Percentiles rank a stretch among this genome's conserved stretches.
phyloP scores from a whole-genome alignment of 2,888 invertebrate genomes.

The Brenthis hecate region DNA sequence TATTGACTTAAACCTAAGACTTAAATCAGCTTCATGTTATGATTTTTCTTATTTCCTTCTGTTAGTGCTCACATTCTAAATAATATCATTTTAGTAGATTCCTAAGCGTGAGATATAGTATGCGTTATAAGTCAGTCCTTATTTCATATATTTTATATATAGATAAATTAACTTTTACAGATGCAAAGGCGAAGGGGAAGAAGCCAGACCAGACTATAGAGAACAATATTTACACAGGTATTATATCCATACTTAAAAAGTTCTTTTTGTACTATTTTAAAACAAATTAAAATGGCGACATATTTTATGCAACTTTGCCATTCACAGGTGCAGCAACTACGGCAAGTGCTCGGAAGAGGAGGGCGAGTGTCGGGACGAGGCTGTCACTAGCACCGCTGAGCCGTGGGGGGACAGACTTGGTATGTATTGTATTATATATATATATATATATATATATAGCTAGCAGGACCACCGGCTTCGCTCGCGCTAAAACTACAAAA shows the following conservation, averaged over 20 bases:
- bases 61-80: no score
- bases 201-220: constrained; percentile 53
- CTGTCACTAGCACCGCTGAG: constrained; percentile 61
- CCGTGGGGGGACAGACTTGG: constrained; percentile 70
- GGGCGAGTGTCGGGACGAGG: constrained; percentile 47
- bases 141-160: no score
- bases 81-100: no score
- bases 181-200: constrained; percentile 62
- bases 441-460: no score
- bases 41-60: no score
- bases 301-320: neutral
- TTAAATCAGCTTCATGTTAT: no score
- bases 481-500: no score
- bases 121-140: no score
- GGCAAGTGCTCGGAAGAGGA: constrained; percentile 50
- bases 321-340: constrained; percentile 51
- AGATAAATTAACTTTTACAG: constrained; percentile 44
- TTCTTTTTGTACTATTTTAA: neutral
- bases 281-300: neutral
- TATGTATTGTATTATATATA: constrained; percentile 23
- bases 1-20: no score
- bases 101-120: no score
- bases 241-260: neutral
- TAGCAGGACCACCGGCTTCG: no score
- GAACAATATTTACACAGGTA: constrained; percentile 62